Base-by-base conservation (phyloP, 2,888 invertebrate species). In the Keiferia lycopersicella region DNA sequence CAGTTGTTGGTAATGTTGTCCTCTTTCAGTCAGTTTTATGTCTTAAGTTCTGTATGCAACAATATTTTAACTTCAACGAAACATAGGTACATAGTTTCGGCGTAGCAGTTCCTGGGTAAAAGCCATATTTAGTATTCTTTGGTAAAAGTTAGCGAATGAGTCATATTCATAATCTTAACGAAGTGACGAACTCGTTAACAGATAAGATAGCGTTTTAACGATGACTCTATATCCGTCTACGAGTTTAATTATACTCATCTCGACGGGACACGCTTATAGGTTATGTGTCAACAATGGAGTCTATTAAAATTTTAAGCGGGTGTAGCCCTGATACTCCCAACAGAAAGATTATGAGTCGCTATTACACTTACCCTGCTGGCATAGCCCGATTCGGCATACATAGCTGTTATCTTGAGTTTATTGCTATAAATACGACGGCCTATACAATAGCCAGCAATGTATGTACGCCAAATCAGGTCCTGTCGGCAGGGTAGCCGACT, bases 261-360 rank as follows among this genome's bases (percentile, higher is more conserved):
- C 61, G 56, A 59, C 56, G 51, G 63, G 56, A 45, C 62, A 66
- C 58, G 63, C 61, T 67, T 65, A 64, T 67, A 56, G 63, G 57
- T 67, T 65, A 64, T 67, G 57, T 61, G 48, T 63, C 51, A 66
- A 65, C 67, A 64, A 66, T 64, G 64, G 61, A 61, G 63, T 62
- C 58, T 22, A 62, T 62, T 62, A 22, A 67, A 53, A 53, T 51
- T 48, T 39, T 22, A 39, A 18, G 20, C 2, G 50, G 20, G 12
- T n/a, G n/a, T 45, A 45, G 48, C 60, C n/a, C 6, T 1, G 48
- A 48, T 4, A 22, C 12, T 48, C 10, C 1, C 34, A 10, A 34
- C 8, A 34, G 34, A 26, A n/a, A n/a, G n/a, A 6, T 26, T 26
- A 6, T 26, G 26, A 26, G 26, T 6, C 26, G 26, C n/a, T n/a